Percentiles rank a stretch among this genome's conserved stretches.
Conservation (phyloP, 35 echinoderm and acorn worm genomes). For the Hemicentrotus pulcherrimus region DNA sequence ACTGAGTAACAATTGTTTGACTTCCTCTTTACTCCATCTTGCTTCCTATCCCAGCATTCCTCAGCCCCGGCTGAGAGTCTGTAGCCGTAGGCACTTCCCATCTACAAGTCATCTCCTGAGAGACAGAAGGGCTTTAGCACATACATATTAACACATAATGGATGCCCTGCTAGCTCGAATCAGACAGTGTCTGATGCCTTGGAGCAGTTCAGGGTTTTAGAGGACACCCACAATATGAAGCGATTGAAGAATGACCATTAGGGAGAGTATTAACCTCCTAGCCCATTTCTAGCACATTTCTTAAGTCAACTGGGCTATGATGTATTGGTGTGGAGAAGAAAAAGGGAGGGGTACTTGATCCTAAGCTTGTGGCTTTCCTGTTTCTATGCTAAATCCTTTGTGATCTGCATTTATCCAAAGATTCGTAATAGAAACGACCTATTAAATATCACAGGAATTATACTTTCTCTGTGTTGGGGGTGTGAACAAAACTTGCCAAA, state of each 20-base stretch:
- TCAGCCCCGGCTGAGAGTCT: background rate
- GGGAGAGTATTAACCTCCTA: background rate
- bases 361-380: background rate
- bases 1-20: conserved; percentile 18
- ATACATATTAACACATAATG: background rate
- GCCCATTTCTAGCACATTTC: conserved; percentile 3
- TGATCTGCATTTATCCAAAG: background rate
- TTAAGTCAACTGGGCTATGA: background rate
- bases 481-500: too few relatives aligned
- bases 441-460: too few relatives aligned
- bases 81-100: background rate
- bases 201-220: background rate
- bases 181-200: background rate
- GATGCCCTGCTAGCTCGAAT: background rate
- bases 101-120: background rate
- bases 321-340: background rate
- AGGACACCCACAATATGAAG: background rate
- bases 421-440: too few relatives aligned
- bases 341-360: background rate
- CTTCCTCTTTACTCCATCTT: background rate
- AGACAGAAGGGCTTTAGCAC: background rate
- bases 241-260: background rate
- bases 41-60: conserved; percentile 8
- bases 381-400: background rate
- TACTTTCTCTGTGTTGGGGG: too few relatives aligned